phyloP scores from a whole-genome alignment of 30 jellyfish, hydroid and myxozoan species.

The Chrysaora quinquecirrha region DNA sequence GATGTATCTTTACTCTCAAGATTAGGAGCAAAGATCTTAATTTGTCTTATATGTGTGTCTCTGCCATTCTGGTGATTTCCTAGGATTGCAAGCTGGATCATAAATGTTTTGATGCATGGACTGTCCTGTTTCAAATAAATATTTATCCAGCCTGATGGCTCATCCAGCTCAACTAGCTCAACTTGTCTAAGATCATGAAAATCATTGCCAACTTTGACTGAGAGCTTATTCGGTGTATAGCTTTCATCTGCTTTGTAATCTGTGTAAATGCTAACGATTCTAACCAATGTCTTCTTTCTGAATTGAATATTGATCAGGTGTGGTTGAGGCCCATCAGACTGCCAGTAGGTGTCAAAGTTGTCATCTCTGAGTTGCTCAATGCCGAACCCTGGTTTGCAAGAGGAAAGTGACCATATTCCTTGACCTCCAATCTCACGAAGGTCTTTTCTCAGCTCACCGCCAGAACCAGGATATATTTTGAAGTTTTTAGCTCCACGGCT shows the following conservation, averaged over 20 bases:
- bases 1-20: slow-evolving; percentile 59
- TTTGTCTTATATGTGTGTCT: slow-evolving; percentile 92
- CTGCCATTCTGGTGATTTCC: slow-evolving; percentile 99
- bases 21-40: slow-evolving; percentile 94
- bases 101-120: slow-evolving; percentile 77
- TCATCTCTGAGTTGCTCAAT: slow-evolving; percentile 84
- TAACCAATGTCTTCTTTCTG: slow-evolving; percentile 74
- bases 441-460: slow-evolving; percentile 63
- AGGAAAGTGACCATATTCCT: slow-evolving; percentile 98
- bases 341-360: slow-evolving; percentile 91
- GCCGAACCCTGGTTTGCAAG: slow-evolving; percentile 98
- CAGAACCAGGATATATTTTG: slow-evolving; percentile 56
- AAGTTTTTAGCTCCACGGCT: slow-evolving; percentile 30
- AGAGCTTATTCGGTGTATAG: slow-evolving; percentile 94
- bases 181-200: slow-evolving; percentile 88
- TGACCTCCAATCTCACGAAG: slow-evolving; percentile 92
- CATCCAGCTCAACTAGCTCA: slow-evolving; percentile 89
- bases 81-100: slow-evolving; percentile 94
- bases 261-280: slow-evolving; percentile 87
- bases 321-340: slow-evolving; percentile 99
- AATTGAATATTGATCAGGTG: slow-evolving; percentile 92
- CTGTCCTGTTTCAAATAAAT: slow-evolving; percentile 79
- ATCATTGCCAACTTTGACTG: slow-evolving; percentile 97
- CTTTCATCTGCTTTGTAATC: slow-evolving; percentile 99
- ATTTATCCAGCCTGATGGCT: slow-evolving; percentile 97